phyloP scores from a whole-genome alignment of 1,140 invertebrate genomes.

The Amyelois transitella region DNA sequence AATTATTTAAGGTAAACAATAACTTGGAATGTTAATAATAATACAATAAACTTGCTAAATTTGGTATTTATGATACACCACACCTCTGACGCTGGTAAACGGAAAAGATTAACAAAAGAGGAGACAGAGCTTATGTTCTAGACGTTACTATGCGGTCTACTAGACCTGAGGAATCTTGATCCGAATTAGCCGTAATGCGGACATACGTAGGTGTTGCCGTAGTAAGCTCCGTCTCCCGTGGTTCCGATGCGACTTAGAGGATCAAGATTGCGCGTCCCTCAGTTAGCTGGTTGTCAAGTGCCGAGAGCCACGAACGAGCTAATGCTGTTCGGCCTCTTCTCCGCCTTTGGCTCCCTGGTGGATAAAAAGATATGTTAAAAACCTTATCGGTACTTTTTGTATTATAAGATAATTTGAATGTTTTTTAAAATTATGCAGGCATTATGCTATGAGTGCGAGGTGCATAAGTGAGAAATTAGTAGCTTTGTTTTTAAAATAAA shows the following conservation, averaged over 20 bases:
- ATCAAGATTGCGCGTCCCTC: slow-evolving; percentile 65
- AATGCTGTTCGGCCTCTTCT: slow-evolving; percentile 76
- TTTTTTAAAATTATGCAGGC: slow-evolving; percentile 3
- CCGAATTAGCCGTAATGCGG: slow-evolving; percentile 32
- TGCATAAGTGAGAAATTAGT: slow-evolving; percentile 34
- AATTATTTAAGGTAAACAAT: slow-evolving; percentile 60
- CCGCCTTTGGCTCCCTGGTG: slow-evolving; percentile 74
- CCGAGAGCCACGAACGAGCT: slow-evolving; percentile 73
- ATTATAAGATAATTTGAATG: background rate
- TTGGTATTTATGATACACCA: slow-evolving; percentile 69
- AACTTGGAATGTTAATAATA: slow-evolving; percentile 71
- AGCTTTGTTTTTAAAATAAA: slow-evolving; percentile 2
- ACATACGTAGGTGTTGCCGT: slow-evolving; percentile 20
- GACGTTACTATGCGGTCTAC: slow-evolving; percentile 14
- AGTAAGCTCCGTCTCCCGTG: slow-evolving; percentile 35
- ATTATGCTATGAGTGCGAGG: slow-evolving; percentile 29
- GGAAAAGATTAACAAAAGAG: slow-evolving; percentile 31
- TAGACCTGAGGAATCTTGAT: slow-evolving; percentile 35
- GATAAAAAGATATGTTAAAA: background rate
- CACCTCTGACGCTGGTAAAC: slow-evolving; percentile 28
- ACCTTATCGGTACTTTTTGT: background rate
- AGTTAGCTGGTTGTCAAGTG: slow-evolving; percentile 74
- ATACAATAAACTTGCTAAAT: slow-evolving; percentile 62
- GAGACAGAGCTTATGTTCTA: slow-evolving; percentile 41
- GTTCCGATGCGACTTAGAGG: slow-evolving; percentile 43